These are phyloP conservation scores for Eulemur coronatus DNA, from an alignment of 2,797 vertebrate species.

Conservation along the genomic window DNA sequence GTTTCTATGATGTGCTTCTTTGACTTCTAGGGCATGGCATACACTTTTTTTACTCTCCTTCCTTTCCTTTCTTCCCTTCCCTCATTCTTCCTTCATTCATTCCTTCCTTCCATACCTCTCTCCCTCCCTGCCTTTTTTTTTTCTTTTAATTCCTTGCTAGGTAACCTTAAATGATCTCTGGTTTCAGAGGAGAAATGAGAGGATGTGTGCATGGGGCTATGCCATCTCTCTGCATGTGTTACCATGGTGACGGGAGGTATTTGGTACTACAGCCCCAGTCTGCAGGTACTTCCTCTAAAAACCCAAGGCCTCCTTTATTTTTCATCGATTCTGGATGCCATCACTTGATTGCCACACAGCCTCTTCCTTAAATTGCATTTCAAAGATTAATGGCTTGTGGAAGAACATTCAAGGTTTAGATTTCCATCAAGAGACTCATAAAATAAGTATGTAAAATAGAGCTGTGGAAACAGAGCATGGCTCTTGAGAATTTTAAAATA, in stretches of 20 bases:
- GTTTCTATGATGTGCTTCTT: background rate
- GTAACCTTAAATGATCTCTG: background rate
- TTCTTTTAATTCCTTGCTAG: background rate
- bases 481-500: conserved; percentile 75
- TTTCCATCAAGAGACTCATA: conserved; percentile 83
- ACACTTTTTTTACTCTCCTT: background rate
- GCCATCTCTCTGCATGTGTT: background rate
- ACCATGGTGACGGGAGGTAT: conserved; percentile 24
- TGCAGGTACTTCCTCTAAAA: conserved; percentile 57
- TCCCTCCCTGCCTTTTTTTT: background rate
- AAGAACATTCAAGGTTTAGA: conserved; percentile 84
- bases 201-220: background rate
- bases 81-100: background rate
- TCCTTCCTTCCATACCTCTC: background rate
- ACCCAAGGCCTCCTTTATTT: conserved; percentile 44
- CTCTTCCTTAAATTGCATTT: conserved; percentile 80
- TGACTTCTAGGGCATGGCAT: background rate
- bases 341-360: conserved; percentile 72
- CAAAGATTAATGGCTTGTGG: conserved; percentile 83
- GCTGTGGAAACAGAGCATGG: conserved; percentile 79
- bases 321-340: conserved; percentile 74
- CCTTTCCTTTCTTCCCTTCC: background rate
- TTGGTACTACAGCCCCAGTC: background rate
- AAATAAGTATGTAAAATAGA: conserved; percentile 81
- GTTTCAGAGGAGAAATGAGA: conserved; percentile 34